Base-by-base conservation (phyloP, 2,888 invertebrate genomes). In the Meghimatium bilineatum region DNA sequence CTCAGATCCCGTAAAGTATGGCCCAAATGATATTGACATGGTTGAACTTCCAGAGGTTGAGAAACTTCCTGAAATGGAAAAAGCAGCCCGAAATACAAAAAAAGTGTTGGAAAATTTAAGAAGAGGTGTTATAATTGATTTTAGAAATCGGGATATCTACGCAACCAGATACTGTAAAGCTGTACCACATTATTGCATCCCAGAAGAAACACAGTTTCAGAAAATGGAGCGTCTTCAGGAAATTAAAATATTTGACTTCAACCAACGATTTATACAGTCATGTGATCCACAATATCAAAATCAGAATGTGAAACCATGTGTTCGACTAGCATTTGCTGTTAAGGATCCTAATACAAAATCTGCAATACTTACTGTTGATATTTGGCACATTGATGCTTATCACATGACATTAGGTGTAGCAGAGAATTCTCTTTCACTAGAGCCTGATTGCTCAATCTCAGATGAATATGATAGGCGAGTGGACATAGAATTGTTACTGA, bases 81-180 rank as follows among this genome's bases (percentile, higher is more conserved):
- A 26, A 20, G 29, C 49, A 49, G 49, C 29, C 23, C 8, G 52
- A 32, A 29, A 52, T 32, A 52, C 34, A 23, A n/a, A 74, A 17
- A 74, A 74, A 52, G 32, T 74, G 20, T 23, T 74, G 0, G 20
- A 29, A 17, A 74, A 74, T 23, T 52, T 74, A 74, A 52, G 23
- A 52, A 52, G 74, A 74, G 74, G 74, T 20, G 20, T 74, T 23
- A 34, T 74, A 6, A 52, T 74, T 52, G 74, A 74, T 2, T 44
- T 17, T 29, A 49, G 74, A 20, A 14, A 32, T 52, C 14, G 20
- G 8, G 32, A 74, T 5, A 74, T 74, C 12, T 74, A 74, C 32
- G 74, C 74, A 6, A 74, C 74, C 17, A 74, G 74, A 26, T 74
- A 74, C 52, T 74, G 74, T 10, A 74, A 74, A 52, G 74, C 52